Evolutionary conservation across 2,888 invertebrate species (phyloP), one percentile per base, ranked within the genome.

Genomic region (Zaprionus obscuricornis): DNA sequence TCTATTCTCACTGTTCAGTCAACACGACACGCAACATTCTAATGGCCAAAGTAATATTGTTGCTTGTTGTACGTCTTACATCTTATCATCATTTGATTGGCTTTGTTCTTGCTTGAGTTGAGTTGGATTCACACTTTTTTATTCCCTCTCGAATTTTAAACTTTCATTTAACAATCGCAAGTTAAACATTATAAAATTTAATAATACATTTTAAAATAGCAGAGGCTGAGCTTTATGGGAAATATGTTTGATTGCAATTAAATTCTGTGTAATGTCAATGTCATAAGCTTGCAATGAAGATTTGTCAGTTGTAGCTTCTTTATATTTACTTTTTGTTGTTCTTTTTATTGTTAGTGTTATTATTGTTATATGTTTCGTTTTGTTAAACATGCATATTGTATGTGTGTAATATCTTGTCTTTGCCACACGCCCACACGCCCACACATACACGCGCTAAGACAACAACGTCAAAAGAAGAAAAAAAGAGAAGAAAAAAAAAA

Each of bases 371-470:
- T 59, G 47, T 52, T 52, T 31, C 46, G 39, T 31, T 43, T 52
- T 57, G 75, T 75, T 67, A 57, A 78, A 78, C 76, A 64, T 65
- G 81, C 66, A 51, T 66, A 69, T 66, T 64, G 40, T 64, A 64
- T 64, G 39, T 31, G 36, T 27, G 29, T 43, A 7, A n/a, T n/a
- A n/a, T n/a, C n/a, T n/a, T 49, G 22, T 14, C 13, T 10, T 5
- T 18, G 13, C 10, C 20, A 42, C 16, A 13, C 22, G 11, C 20
- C 46, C 17, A 36, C 22, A 50, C 22, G 37, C 20, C 6, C 57
- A 56, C 59, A 49, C 49, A 43, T 46, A 46, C 52, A 55, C 40
- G 43, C 40, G 24, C 8, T 31, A 18, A 24, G 3, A 46, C 27
- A 42, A 4, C 34, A 4, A 33, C 27, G 5, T n/a, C 8, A 39